A percentile compares a stretch with the other conserved stretches of the same genome.
Conservation (phyloP, 2,888 invertebrate genomes). For the Eurois occulta region DNA sequence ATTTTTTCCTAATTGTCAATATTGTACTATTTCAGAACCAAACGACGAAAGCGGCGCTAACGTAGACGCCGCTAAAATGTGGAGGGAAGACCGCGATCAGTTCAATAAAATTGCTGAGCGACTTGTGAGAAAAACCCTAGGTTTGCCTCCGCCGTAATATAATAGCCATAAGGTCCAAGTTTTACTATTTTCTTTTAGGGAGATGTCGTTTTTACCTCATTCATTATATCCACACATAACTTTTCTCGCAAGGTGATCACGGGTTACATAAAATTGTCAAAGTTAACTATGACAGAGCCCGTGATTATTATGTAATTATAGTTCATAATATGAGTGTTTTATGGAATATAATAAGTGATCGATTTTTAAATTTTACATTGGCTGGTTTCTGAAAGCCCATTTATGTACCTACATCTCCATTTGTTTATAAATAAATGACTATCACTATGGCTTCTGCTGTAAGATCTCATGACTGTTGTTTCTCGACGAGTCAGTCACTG, state of each 20-base stretch:
- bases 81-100: constrained; percentile 98
- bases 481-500: neutral
- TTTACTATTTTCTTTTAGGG: constrained; percentile 32
- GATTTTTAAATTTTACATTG: neutral
- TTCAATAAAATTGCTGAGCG: constrained; percentile 98
- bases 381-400: constrained; percentile 2
- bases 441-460: too few relatives aligned
- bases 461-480: constrained; percentile 6
- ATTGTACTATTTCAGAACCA: constrained; percentile 92
- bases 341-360: constrained; percentile 36
- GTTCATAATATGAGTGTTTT: constrained; percentile 17
- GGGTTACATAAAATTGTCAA: constrained; percentile 1
- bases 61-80: constrained; percentile 99
- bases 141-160: constrained; percentile 88
- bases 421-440: too few relatives aligned
- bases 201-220: constrained; percentile 30
- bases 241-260: neutral
- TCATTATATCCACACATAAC: neutral
- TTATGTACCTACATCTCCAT: neutral
- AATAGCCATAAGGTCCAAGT: constrained; percentile 37
- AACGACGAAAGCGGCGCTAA: constrained; percentile 99
- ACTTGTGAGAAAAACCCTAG: constrained; percentile 97
- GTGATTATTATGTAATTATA: constrained; percentile 9
- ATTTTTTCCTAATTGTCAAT: neutral
- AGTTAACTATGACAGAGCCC: neutral